Evolutionary conservation across 2,113 vertebrate genomes (phyloP).

Genomic region (Elachura formosa): DNA sequence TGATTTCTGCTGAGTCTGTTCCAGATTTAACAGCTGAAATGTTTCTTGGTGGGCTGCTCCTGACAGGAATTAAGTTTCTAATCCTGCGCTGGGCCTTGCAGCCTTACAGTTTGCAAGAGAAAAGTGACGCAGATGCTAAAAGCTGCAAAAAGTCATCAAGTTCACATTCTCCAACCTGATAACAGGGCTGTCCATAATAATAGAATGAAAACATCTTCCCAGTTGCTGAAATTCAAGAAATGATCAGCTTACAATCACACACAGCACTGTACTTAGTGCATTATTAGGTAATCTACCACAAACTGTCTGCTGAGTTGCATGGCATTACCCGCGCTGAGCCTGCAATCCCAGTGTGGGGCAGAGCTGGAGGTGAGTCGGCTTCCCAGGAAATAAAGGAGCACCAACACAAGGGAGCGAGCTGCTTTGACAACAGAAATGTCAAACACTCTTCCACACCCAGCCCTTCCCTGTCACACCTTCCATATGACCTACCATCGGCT

Average conservation of each 20-base stretch:
- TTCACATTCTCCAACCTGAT: not conserved
- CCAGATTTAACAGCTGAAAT: not conserved
- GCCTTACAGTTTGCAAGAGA: not conserved
- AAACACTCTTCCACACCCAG: not conserved
- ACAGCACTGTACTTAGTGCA: not conserved
- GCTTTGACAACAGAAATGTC: not conserved
- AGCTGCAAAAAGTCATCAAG: not conserved
- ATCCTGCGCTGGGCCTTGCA: not conserved
- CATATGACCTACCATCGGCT: accelerated
- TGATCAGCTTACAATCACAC: not conserved
- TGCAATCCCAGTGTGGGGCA: not conserved
- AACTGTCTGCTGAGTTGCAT: not conserved
- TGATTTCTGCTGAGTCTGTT: not conserved
- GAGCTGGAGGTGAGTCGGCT: not conserved
- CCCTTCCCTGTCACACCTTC: not conserved
- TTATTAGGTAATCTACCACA: not conserved
- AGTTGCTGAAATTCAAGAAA: not conserved
- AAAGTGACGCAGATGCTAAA: not conserved
- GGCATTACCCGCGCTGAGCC: not conserved
- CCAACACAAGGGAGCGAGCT: not conserved
- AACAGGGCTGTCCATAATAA: not conserved
- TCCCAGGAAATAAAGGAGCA: not conserved
- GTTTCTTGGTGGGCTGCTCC: not conserved
- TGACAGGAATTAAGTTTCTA: not conserved
- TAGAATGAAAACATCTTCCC: not conserved